Base-by-base conservation (phyloP, 1,140 invertebrate species). In the Ceratina japonica region DNA sequence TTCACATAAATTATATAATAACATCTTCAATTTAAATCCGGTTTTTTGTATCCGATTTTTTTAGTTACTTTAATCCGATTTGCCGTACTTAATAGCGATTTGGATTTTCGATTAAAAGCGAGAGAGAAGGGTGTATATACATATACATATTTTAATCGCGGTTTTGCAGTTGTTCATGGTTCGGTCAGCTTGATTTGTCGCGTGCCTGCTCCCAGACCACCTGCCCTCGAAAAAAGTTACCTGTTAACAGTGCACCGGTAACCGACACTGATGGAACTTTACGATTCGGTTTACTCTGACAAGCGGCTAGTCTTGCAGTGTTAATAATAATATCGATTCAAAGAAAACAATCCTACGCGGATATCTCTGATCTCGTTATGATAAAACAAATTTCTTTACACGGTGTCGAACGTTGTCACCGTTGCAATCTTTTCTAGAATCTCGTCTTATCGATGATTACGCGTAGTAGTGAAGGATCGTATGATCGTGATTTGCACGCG, bases 121-220 rank as follows among this genome's bases (percentile, higher is more conserved):
- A 54, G 65, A 75, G 49, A 66, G 37, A 51, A 37, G 18, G 63
- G 52, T 56, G 49, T 52, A 73, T 79, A 44, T 44, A 44, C 37
- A 10, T 7, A 44, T 44, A 44, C 37, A 8, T 44, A 44, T 86
- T 84, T 75, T 76, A 86, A 82, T 84, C 80, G 69, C 31, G 13
- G 61, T 52, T 71, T 59, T 54, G 51, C 51, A 78, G 37, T 75
- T 66, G 80, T 70, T 73, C 83, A 76, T 59, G 71, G 58, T 59
- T 68, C 52, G 86, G 85, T 75, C 77, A 82, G 82, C 86, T 90
- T 87, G 89, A 91, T 91, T 91, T 91, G 90, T 91, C 90, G 88
- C 90, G 90, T 91, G 90, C 88, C 89, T 74, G 85, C 61, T 61
- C 73, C 73, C 44, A 56, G 75, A 78, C 82, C 89, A 90, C 89